Conservation (phyloP, 2,888 invertebrate genomes). For the Anoplius nigerrimus region DNA sequence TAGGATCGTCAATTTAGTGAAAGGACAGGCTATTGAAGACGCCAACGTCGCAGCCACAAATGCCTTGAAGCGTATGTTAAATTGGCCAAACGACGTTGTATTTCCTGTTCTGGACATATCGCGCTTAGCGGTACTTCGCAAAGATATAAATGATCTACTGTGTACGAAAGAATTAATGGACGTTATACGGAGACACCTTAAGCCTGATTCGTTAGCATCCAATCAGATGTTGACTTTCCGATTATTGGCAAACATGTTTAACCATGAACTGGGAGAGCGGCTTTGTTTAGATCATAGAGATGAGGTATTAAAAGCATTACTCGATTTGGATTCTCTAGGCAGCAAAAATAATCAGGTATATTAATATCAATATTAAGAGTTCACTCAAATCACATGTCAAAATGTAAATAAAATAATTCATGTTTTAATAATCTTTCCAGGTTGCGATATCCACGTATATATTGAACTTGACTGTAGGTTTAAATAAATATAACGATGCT, state of each 20-base stretch:
- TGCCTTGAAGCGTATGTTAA: constrained; percentile 57
- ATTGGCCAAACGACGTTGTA: constrained; percentile 79
- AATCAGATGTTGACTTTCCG: constrained; percentile 89
- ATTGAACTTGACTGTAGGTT: constrained; percentile 83
- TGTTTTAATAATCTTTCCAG: constrained; percentile 74
- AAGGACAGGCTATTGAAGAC: constrained; percentile 45
- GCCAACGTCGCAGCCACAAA: constrained; percentile 45
- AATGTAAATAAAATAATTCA: background rate
- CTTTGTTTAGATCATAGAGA: constrained; percentile 79
- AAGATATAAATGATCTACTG: constrained; percentile 78
- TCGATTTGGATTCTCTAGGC: constrained; percentile 77
- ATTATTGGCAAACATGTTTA: constrained; percentile 88
- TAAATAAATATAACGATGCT: constrained; percentile 78
- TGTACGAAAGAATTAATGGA: constrained; percentile 72
- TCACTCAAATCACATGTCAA: no score
- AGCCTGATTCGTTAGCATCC: constrained; percentile 77
- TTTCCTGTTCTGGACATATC: constrained; percentile 94
- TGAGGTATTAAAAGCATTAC: constrained; percentile 77
- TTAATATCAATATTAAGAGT: constrained; percentile 9
- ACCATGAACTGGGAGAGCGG: constrained; percentile 81
- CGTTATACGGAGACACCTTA: constrained; percentile 73
- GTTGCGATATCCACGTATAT: constrained; percentile 85
- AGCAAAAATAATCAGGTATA: constrained; percentile 81
- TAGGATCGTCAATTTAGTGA: constrained; percentile 80
- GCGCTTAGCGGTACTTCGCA: constrained; percentile 87